Evolutionary conservation across 2,797 vertebrate genomes (phyloP).

Genomic region (Thaleichthys pacificus): DNA sequence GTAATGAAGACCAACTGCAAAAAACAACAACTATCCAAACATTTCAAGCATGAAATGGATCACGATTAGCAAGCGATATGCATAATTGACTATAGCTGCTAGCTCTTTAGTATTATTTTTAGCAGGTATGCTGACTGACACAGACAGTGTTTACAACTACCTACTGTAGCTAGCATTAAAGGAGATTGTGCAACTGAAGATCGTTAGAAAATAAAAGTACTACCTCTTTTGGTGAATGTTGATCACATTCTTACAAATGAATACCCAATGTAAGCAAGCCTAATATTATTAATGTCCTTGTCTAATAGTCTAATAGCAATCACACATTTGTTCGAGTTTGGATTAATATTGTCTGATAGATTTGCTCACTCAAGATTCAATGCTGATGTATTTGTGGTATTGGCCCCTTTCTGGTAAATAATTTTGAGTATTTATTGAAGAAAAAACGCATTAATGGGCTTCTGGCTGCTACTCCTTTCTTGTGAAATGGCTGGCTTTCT

Average conservation of each 20-base stretch:
- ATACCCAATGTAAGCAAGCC: background rate
- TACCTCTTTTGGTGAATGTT: too few species aligned
- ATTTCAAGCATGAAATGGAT: constrained; percentile 41
- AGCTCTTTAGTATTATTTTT: constrained; percentile 32
- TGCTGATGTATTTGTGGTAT: constrained; percentile 16
- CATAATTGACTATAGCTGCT: constrained; percentile 37
- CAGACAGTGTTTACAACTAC: constrained; percentile 16
- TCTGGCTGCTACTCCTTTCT: constrained; percentile 45
- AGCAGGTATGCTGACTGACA: constrained; percentile 6
- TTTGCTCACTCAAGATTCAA: constrained; percentile 13
- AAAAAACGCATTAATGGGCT: constrained; percentile 37
- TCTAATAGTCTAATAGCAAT: too few species aligned
- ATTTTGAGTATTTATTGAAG: constrained; percentile 23
- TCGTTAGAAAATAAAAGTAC: too few species aligned
- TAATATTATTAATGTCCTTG: too few species aligned
- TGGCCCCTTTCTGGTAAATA: constrained; percentile 32
- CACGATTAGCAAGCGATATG: constrained; percentile 37
- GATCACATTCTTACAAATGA: background rate
- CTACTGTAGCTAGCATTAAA: constrained; percentile 23
- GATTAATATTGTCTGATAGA: background rate
- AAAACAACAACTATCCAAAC: constrained; percentile 20
- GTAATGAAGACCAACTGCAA: constrained; percentile 3
- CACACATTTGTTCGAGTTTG: too few species aligned
- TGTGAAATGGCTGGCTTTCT: constrained; percentile 68
- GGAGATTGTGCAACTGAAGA: background rate